Conservation (phyloP, 2,797 vertebrate species). For the Yasuhikotakia modesta region DNA sequence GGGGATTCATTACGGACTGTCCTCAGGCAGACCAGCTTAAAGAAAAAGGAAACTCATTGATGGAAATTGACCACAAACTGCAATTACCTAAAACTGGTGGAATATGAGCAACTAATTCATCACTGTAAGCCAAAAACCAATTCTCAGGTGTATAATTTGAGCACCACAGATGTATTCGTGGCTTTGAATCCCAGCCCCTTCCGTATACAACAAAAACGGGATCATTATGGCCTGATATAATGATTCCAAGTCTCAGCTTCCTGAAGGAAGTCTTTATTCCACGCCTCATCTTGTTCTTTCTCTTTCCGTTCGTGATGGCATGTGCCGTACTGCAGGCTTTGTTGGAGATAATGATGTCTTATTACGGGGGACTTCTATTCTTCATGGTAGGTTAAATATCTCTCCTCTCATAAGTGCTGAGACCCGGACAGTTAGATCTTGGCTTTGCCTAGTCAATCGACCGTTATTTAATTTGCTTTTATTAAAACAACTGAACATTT, state of each 20-base stretch:
- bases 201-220: constrained; percentile 28
- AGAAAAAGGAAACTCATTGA: constrained; percentile 29
- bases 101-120: constrained; percentile 46
- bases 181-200: constrained; percentile 46
- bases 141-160: constrained; percentile 50
- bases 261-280: constrained; percentile 25
- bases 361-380: constrained; percentile 33
- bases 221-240: constrained; percentile 30
- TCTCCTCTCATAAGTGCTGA: constrained; percentile 14
- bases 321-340: constrained; percentile 17
- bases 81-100: constrained; percentile 40
- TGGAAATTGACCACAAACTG: constrained; percentile 50
- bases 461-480: constrained; percentile 20
- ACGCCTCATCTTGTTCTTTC: constrained; percentile 11
- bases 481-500: not conserved
- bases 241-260: constrained; percentile 5
- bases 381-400: constrained; percentile 40
- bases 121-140: constrained; percentile 19
- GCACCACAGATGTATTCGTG: constrained; percentile 15
- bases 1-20: constrained; percentile 53
- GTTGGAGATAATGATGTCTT: constrained; percentile 46
- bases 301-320: constrained; percentile 6
- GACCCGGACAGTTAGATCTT: constrained; percentile 21
- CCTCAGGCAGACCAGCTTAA: constrained; percentile 19
- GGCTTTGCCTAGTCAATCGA: constrained; percentile 2